These are phyloP conservation scores for Drosophila merina DNA, from an alignment of 2,888 invertebrate genomes.

Conservation along the genomic window DNA sequence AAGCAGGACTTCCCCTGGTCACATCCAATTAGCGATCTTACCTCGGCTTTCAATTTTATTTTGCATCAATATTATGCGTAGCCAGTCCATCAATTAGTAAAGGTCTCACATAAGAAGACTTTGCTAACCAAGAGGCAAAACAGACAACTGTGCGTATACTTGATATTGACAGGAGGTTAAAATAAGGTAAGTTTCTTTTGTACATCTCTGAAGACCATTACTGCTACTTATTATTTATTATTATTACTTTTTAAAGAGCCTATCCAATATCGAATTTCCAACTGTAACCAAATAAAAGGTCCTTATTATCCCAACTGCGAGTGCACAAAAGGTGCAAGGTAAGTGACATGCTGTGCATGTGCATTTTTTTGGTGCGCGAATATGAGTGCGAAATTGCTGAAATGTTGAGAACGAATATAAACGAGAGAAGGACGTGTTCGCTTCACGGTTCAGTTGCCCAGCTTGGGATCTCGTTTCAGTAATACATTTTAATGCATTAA, in stretches of 20 bases:
- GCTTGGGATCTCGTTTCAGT: constrained; percentile 14
- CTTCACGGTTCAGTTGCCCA: constrained; percentile 32
- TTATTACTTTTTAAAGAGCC: constrained; percentile 1
- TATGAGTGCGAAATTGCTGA: constrained; percentile 40
- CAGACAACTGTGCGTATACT: constrained; percentile 53
- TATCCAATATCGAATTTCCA: neutral
- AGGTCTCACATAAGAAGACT: neutral
- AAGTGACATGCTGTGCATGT: constrained; percentile 33
- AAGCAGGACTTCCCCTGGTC: constrained; percentile 12
- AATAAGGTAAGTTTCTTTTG: no score
- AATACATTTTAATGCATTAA: constrained; percentile 61
- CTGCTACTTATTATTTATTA: no score
- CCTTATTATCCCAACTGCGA: constrained; percentile 8
- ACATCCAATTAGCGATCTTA: constrained; percentile 65
- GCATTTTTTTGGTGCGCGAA: constrained; percentile 17
- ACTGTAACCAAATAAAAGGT: neutral
- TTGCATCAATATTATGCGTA: constrained; percentile 61
- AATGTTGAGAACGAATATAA: constrained; percentile 44
- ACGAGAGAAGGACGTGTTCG: constrained; percentile 35
- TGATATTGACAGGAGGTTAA: constrained; percentile 17
- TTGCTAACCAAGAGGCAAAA: neutral
- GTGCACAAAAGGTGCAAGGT: constrained; percentile 38
- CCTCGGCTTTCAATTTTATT: constrained; percentile 53
- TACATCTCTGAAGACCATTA: no score
- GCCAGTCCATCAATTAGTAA: constrained; percentile 30